Base-by-base conservation (phyloP, 53 echinoderm and acorn worm species). In the Holothuria scabra region DNA sequence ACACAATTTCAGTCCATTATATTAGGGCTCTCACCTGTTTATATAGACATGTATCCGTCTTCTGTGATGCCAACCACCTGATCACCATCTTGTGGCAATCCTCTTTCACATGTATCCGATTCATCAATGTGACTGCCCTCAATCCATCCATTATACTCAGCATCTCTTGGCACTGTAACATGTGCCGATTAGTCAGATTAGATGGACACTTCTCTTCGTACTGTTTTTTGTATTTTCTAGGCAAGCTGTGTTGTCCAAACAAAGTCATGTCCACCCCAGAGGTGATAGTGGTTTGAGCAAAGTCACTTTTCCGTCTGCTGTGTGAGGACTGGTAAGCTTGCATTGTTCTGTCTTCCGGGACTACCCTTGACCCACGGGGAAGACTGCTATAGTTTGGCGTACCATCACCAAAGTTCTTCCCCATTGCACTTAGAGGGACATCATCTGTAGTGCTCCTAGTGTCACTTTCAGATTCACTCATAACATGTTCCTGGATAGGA, bases 41-140 rank as follows among this genome's bases (percentile, higher is more conserved):
- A 56, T 90, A 86, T 58, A 95, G 86, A 80, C 92, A 95, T 21
- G 92, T 91, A 14, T 95, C 92, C 23, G 86, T 70, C 63, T 92
- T 85, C 80, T 88, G 88, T 59, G 90, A 76, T 34, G 81, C 67
- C 56, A 92, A 66, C 95, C 95, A 95, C 82, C 92, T 85, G 72
- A 90, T 83, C 37, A 95, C 83, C 28, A 90, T 90, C 58, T 90
- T 86, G 26, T 91, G 91, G 59, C 90, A 92, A 34, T 92, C 92
- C 32, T 88, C 92, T 56, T 91, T 85, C 60, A 64, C 28, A 38
- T 91, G 88, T 69, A 85, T 72, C 80, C 88, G 69, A 82, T 84
- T 79, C 52, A 88, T 90, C 19, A 88, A 41, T 30, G 84, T 88
- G 9, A 90, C 90, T 60, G 85, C 88, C 65, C 90, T 78, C 44